Evolutionary conservation across 1,140 invertebrate genomes (phyloP), one percentile per base, ranked within the genome.

Genomic region (Danaus melanippus): DNA sequence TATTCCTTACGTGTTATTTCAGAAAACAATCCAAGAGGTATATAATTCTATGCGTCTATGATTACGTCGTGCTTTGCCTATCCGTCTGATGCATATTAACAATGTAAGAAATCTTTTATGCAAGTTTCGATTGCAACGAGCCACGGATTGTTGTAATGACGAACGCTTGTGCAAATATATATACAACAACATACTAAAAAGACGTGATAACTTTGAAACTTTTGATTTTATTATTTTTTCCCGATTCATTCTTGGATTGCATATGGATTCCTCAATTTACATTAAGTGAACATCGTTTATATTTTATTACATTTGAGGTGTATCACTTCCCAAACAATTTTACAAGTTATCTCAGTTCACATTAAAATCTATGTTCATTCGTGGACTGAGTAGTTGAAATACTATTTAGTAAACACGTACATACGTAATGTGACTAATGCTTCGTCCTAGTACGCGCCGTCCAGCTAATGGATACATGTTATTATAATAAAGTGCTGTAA

Each of bases 391-490:
- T 64, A 64, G 51, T 61, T 50, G 64, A 71, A 71, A 64, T 67
- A 32, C 21, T 32, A 66, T 73, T 69, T 74, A 69, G 62, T 46
- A 71, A 73, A 68, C 60, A 69, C 56, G 62, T 41, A 64, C n/a
- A n/a, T n/a, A n/a, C n/a, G n/a, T n/a, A n/a, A n/a, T 51, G 60
- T 65, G 67, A 60, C 62, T 68, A 61, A 60, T 60, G 58, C 58
- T 61, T 67, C 55, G 44, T 55, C 44, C 44, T 51, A 17, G 62
- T 69, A 64, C 62, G 62, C 62, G 60, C 42, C 50, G 44, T 56
- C 32, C 40, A 43, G 42, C 58, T 65, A 54, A 58, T 58, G 42
- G 53, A 42, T 50, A 53, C 58, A 61, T 61, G 58, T 65, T 65
- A 61, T 66, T 64, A 67, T 64, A 69, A 64, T 62, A 69, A 74